Evolutionary conservation across 2,113 vertebrate species (phyloP), one percentile per base, ranked within the genome.

Genomic region (Ammodytes dubius): DNA sequence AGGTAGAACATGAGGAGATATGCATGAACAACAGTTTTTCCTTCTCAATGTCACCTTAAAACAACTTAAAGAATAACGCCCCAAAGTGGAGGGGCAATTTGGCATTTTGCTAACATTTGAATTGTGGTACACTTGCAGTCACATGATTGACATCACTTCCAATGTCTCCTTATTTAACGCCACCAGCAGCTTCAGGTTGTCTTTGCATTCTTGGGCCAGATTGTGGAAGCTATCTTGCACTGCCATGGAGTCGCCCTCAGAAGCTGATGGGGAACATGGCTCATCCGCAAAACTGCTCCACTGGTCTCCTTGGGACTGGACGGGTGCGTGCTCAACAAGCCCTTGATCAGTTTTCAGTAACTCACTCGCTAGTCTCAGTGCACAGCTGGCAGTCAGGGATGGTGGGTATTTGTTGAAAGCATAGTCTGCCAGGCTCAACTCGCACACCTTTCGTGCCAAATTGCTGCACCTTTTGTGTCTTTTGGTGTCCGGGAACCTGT

Each of bases 341-440:
- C 35, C 47, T 1, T 19, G 61, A 60, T 84, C 45, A 4, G 15
- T 49, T n/a, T 58, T 35, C 78, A 97, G 85, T 74, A 97, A 83
- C 19, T 93, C 94, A 35, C 95, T 91, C 0, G 97, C 96, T 54
- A 98, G 74, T 4, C 79, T 94, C 75, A 99, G 88, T 35, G 97
- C 96, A 75, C 96, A 95, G 52, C 93, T 72, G 3, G 97, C 97
- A 77, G 97, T 93, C 58, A 98, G 90, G 4, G 98, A 99, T 0
- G 98, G 97, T 0, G 92, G 45, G 75, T 97, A 98, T 13, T 89
- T 90, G 85, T 92, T 95, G 88, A 99, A 99, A 14, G 97, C 86
- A 1, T 98, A 98, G 88, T 99, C 98, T 0, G 98, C 97, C 59
- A 99, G 87, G 87, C 96, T 98, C 82, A 99, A 91, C 91, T 97